Evolutionary conservation across 1,140 invertebrate genomes (phyloP), one percentile per base, ranked within the genome.

Genomic region (Nylanderia fulva): DNA sequence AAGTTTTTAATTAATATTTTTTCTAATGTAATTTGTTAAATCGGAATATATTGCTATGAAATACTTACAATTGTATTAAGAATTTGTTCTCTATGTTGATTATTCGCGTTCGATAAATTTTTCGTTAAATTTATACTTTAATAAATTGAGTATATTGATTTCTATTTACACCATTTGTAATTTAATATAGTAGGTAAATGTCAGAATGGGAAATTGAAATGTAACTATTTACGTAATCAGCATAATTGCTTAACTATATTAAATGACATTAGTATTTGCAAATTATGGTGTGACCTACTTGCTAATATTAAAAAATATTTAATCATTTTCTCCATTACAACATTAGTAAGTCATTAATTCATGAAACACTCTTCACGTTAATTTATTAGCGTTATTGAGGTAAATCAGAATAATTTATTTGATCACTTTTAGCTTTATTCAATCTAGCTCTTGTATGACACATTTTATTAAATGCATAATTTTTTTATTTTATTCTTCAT

Each of bases 171-270:
- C 13, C 15, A 27, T 36, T 13, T 68, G 2, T 79, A 24, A 68
- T 52, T 79, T 79, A 52, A 54, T 36, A 2, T 36, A 2, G 6
- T 48, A 21, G 21, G 9, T 64, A 64, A 66, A 77, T 66, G 4
- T 36, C 21, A 63, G 15, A 39, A 68, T 39, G 29, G 27, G 21
- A 79, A 29, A 2, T 68, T 66, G 2, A 13, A 29, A 0, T 56
- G 4, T 18, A 63, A 42, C 45, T 58, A 74, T 58, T 33, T 9
- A 21, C 56, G 36, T 5, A 60, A 29, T 29, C 18, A 9, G 36
- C n/a, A 27, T 27, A n/a, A 36, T 13, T 36, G 6, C 0, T 24
- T 75, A 29, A 15, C 18, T 63, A 18, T 29, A 63, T 63, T 61
- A 63, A 48, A 48, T 3, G 11, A 4, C 36, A 33, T 21, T 2